Evolutionary conservation across 2,113 vertebrate genomes (phyloP).

Genomic region (Psophia crepitans): DNA sequence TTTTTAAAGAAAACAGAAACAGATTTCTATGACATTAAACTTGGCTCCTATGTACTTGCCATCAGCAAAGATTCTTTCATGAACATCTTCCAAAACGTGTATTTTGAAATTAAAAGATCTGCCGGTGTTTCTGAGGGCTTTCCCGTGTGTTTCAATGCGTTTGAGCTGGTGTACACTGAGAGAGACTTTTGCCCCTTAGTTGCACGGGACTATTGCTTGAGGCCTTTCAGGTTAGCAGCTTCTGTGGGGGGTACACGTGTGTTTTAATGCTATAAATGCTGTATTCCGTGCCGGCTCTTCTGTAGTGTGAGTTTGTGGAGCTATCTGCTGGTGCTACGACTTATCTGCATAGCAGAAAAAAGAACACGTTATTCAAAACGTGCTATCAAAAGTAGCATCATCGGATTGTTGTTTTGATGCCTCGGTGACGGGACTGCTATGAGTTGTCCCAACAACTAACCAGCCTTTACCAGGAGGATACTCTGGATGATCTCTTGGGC

Average conservation of each 20-base stretch:
- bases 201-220: not conserved
- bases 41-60: not conserved
- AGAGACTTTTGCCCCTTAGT: not conserved
- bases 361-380: not conserved
- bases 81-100: not conserved
- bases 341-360: not conserved
- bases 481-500: not conserved
- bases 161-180: not conserved
- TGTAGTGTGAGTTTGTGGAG: not conserved
- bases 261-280: not conserved
- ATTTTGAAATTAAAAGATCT: not conserved
- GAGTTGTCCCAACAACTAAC: not conserved
- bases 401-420: not conserved
- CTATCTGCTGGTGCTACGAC: not conserved
- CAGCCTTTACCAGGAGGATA: not conserved
- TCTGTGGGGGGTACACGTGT: accelerated
- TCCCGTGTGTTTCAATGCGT: not conserved
- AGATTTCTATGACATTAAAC: not conserved
- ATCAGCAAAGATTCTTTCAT: not conserved
- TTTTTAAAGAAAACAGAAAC: not conserved
- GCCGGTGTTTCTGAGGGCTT: not conserved
- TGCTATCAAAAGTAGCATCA: accelerated
- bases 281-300: not conserved
- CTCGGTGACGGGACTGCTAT: not conserved
- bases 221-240: not conserved